Base-by-base conservation (phyloP, 2,797 vertebrate genomes). In the Taeniopygia guttata region DNA sequence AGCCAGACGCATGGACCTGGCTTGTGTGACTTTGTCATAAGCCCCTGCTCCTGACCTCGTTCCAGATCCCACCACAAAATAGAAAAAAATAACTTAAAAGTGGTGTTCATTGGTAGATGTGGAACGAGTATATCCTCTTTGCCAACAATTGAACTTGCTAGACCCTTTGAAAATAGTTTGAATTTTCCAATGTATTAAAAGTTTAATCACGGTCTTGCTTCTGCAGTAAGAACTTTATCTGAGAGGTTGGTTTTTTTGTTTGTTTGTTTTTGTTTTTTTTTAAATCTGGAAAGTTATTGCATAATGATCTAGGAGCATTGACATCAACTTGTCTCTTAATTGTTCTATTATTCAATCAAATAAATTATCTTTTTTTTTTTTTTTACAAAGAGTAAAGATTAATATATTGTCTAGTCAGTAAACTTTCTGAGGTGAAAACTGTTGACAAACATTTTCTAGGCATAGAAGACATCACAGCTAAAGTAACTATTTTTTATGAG, bases 81-180 rank as follows among this genome's bases (percentile, higher is more conserved):
- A 13, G 11, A 82, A 75, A 5, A 54, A 4, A 0, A 1, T 6
- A n/a, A 45, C 49, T 42, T 45, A 10, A 49, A 69, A n/a, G 1
- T 38, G 3, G 16, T 25, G 4, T 19, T 77, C 9, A 36, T 56
- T 66, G 54, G 3, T 19, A 59, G 7, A 43, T 12, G 6, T 59
- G 10, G 8, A 67, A 54, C 3, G 55, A 81, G 1, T 67, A 62
- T 70, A 74, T 87, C 11, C 3, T 40, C 3, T 34, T 72, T 20
- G 22, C 1, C 16, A 72, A 79, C 78, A 69, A 55, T 36, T 36
- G 36, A 36, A 58, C 7, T 72, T 43, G 7, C 6, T 59, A 63
- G 7, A 55, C 16, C 2, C 1, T 58, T 34, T 11, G 12, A 59
- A 60, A 84, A 78, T 76, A 26, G 4, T 0, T 6, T 74, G 3